Evolutionary conservation across 1,140 invertebrate genomes (phyloP).

Genomic region (Zaprionus lachaisei): DNA sequence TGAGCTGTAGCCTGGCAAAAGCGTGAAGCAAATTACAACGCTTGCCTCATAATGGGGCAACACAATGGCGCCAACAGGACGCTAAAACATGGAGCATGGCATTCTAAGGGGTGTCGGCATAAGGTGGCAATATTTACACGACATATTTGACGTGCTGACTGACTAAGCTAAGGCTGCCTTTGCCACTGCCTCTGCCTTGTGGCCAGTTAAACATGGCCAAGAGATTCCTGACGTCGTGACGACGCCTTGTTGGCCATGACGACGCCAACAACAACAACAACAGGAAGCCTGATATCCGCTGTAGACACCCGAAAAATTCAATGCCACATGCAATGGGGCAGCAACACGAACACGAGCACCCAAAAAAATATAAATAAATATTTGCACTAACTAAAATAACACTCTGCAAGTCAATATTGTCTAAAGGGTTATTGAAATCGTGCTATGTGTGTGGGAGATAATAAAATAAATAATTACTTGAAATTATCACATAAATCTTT

Average conservation of each 20-base stretch:
- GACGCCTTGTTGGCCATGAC: slow-evolving; percentile 51
- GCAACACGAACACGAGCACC: background rate
- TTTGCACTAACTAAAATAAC: slow-evolving; percentile 1
- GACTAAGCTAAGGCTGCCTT: slow-evolving; percentile 44
- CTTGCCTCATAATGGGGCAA: slow-evolving; percentile 45
- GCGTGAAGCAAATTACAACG: slow-evolving; percentile 50
- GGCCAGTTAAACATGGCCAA: slow-evolving; percentile 53
- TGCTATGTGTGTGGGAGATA: background rate
- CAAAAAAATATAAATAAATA: slow-evolving; percentile 3
- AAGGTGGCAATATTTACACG: slow-evolving; percentile 75
- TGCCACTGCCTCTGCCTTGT: slow-evolving; percentile 25
- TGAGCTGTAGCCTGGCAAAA: background rate
- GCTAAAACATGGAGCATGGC: slow-evolving; percentile 13
- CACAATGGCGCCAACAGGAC: slow-evolving; percentile 63
- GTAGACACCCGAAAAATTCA: slow-evolving; percentile 27
- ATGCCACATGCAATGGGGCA: slow-evolving; percentile 32
- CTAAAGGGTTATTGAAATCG: background rate
- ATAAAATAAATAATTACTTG: background rate
- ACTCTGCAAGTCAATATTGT: background rate
- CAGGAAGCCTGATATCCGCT: slow-evolving; percentile 41
- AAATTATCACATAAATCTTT: slow-evolving; percentile 1
- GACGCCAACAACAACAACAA: slow-evolving; percentile 38
- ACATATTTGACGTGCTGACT: slow-evolving; percentile 51
- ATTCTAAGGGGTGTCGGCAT: slow-evolving; percentile 8
- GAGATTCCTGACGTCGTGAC: slow-evolving; percentile 29